phyloP scores from a whole-genome alignment of 2,113 vertebrate species.

The Petrocephalus zakoni region DNA sequence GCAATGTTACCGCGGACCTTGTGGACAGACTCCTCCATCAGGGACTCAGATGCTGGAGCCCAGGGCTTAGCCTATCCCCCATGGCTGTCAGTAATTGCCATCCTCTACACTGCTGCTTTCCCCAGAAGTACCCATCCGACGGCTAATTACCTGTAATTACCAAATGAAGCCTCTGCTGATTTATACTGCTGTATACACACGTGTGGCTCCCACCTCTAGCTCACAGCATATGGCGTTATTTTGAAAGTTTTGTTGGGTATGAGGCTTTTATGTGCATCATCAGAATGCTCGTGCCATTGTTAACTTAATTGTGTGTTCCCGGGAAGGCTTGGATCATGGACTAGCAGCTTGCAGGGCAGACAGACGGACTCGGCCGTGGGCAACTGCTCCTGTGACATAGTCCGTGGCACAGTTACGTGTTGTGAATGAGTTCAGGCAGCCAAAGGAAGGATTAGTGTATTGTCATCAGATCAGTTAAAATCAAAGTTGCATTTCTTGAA shows the following conservation, averaged over 20 bases:
- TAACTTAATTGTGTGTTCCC: neutral
- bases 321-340: neutral
- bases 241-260: neutral
- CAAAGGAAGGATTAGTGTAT: neutral
- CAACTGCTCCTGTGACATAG: neutral
- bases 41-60: neutral
- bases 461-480: neutral
- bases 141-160: constrained; percentile 5
- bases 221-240: neutral
- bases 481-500: neutral
- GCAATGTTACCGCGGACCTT: neutral
- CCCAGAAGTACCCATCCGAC: neutral
- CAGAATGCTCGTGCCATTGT: neutral
- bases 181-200: neutral
- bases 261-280: neutral
- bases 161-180: neutral
- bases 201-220: neutral
- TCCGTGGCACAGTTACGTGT: neutral
- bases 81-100: neutral
- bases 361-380: neutral
- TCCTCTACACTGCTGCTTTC: neutral
- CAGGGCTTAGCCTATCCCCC: neutral
- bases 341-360: neutral
- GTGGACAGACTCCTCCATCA: neutral
- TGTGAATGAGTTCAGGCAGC: neutral